Evolutionary conservation across 2,113 vertebrate species (phyloP).

Genomic region (Brachirus orientalis): DNA sequence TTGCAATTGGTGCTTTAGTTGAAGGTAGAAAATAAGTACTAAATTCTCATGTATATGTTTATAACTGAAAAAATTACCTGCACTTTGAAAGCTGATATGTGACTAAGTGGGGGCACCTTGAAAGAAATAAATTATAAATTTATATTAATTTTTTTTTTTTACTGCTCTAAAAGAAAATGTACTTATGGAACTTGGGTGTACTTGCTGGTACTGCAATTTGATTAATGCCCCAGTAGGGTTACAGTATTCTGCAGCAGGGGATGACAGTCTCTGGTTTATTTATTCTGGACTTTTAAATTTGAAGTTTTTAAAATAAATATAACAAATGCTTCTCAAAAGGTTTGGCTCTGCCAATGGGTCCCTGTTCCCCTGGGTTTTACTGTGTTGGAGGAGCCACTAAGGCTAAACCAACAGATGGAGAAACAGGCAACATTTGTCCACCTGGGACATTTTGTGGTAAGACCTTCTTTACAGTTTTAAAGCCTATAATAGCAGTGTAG

Average conservation of each 20-base stretch:
- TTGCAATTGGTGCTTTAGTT: no score
- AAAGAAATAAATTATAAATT: no score
- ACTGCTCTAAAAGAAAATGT: no score
- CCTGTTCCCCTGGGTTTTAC: slow-evolving; percentile 88
- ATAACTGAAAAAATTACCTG: no score
- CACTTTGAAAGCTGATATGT: no score
- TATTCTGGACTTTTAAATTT: neutral
- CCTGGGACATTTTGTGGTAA: slow-evolving; percentile 89
- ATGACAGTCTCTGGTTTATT: neutral
- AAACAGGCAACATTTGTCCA: slow-evolving; percentile 87
- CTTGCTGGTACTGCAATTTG: no score
- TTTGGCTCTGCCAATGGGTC: slow-evolving; percentile 84
- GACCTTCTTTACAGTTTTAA: slow-evolving; percentile 41
- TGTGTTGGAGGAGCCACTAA: slow-evolving; percentile 82
- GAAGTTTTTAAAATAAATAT: neutral
- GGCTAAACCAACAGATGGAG: slow-evolving; percentile 84
- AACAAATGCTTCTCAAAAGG: slow-evolving; percentile 76
- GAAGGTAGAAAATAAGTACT: no score
- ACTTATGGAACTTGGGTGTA: no score
- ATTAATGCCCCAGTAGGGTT: neutral
- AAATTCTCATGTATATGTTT: no score
- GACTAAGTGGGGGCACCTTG: no score
- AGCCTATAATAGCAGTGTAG: neutral
- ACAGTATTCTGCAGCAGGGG: neutral
- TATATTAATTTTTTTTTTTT: no score